Evolutionary conservation across 2,888 invertebrate genomes (phyloP), one percentile per base, ranked within the genome.

Genomic region (Fissipunctia ypsillon): DNA sequence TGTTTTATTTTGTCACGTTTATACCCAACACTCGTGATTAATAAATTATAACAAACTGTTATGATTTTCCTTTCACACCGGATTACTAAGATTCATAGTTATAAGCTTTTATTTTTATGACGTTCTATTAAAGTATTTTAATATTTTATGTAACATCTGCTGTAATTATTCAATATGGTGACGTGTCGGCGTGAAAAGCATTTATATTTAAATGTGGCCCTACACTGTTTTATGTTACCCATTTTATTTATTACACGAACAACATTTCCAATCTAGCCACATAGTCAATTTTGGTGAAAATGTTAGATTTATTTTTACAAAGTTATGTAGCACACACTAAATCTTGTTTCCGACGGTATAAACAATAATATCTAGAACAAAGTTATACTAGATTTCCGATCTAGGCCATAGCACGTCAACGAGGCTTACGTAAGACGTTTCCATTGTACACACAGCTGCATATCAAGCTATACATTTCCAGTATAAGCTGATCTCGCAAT

Each of bases 1-100:
- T 83, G 83, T 88, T 90, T 90, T 90, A 92, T 93, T 86, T 88
- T 90, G 92, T 92, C 91, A 93, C 92, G 91, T 94, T 91, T 92
- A 89, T 90, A 84, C 82, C 84, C 83, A 84, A 87, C 90, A 91
- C 89, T 90, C 81, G 90, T 91, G 89, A 92, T 93, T 92, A 93
- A 93, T 93, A 92, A 93, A 93, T 94, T 93, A 91, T 90, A 87
- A 87, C 69, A 88, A 88, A 88, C 83, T 87, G 90, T 91, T 94
- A 93, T 93, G 91, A 91, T 88, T 90, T 91, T 90, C 90, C 88
- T 90, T 93, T 92, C 90, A 91, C 88, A 88, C 84, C 89, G 93
- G 92, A 93, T 95, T 94, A 94, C 87, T 79, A 83, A 89, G 90
- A 88, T 92, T 90, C 89, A 89, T 88, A 89, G 87, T 85, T 86